Conservation (phyloP, 1,140 invertebrate species). For the Gryon sp. region DNA sequence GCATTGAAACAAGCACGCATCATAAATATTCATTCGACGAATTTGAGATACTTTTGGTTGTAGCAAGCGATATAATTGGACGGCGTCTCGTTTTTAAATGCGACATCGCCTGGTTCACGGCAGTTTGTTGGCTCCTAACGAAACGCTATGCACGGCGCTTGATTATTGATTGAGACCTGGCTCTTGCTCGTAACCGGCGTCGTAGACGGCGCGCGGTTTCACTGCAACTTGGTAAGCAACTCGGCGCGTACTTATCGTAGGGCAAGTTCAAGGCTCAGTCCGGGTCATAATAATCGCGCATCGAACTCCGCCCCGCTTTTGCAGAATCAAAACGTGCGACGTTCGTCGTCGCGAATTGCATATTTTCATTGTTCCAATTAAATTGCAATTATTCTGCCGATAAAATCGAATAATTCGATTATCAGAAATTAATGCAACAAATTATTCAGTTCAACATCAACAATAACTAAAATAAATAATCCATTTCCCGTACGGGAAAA, state of each 20-base stretch:
- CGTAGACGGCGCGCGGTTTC: conserved; percentile 52
- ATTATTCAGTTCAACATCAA: too few species aligned
- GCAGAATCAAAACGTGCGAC: conserved; percentile 70
- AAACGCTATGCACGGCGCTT: conserved; percentile 65
- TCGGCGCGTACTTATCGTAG: conserved; percentile 72
- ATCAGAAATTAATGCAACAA: conserved; percentile 3
- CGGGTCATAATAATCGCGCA: conserved; percentile 77
- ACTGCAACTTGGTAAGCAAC: conserved; percentile 55
- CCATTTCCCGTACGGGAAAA: too few species aligned
- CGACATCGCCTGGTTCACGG: conserved; percentile 60
- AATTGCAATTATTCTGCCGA: conserved; percentile 19
- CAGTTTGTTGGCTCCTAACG: conserved; percentile 62
- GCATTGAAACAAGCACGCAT: conserved; percentile 20
- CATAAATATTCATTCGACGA: conserved; percentile 54
- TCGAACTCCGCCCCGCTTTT: conserved; percentile 69
- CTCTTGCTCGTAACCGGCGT: conserved; percentile 48
- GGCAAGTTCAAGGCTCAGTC: conserved; percentile 79
- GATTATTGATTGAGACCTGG: conserved; percentile 70
- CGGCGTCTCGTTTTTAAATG: conserved; percentile 55
- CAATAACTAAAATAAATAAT: too few species aligned
- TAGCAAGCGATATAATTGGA: conserved; percentile 44
- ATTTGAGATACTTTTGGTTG: conserved; percentile 38
- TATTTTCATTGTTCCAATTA: conserved; percentile 35
- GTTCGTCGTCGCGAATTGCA: conserved; percentile 61
- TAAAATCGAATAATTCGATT: conserved; percentile 13